Percentiles rank a stretch among this genome's conserved stretches.
phyloP scores from a whole-genome alignment of 2,888 invertebrate species.

The Spodoptera exigua region DNA sequence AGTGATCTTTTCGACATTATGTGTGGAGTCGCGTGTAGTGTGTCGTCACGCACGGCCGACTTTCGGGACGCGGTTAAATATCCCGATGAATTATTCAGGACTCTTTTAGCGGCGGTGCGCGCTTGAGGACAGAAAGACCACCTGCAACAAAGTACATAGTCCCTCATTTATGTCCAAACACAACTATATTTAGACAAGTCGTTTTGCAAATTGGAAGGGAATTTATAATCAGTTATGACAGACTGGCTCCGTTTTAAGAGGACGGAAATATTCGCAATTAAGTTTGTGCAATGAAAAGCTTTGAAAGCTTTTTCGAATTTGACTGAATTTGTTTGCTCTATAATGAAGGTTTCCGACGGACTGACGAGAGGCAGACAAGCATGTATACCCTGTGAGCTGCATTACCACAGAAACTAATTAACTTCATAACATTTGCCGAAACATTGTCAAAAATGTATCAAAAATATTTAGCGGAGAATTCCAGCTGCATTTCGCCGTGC shows the following conservation, averaged over 20 bases:
- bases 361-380: not conserved
- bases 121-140: slow-evolving; percentile 74
- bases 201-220: slow-evolving; percentile 66
- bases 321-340: not conserved
- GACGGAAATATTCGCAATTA: slow-evolving; percentile 22
- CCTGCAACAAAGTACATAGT: slow-evolving; percentile 86
- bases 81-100: slow-evolving; percentile 86
- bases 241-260: slow-evolving; percentile 25
- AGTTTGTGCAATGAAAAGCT: slow-evolving; percentile 2
- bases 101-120: slow-evolving; percentile 80
- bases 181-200: slow-evolving; percentile 70
- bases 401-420: slow-evolving; percentile 24
- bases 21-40: slow-evolving; percentile 65
- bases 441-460: slow-evolving; percentile 24
- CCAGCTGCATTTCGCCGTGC: slow-evolving; percentile 63
- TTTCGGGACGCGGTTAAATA: slow-evolving; percentile 80
- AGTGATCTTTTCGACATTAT: slow-evolving; percentile 70
- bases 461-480: slow-evolving; percentile 47
- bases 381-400: not conserved
- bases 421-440: slow-evolving; percentile 11
- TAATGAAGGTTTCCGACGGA: not conserved
- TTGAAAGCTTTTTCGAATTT: not conserved
- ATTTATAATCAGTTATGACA: slow-evolving; percentile 63
- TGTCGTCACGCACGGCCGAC: slow-evolving; percentile 66
- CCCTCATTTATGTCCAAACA: slow-evolving; percentile 78